Base-by-base conservation (phyloP, 2,797 vertebrate species). In the Galago senegalensis region DNA sequence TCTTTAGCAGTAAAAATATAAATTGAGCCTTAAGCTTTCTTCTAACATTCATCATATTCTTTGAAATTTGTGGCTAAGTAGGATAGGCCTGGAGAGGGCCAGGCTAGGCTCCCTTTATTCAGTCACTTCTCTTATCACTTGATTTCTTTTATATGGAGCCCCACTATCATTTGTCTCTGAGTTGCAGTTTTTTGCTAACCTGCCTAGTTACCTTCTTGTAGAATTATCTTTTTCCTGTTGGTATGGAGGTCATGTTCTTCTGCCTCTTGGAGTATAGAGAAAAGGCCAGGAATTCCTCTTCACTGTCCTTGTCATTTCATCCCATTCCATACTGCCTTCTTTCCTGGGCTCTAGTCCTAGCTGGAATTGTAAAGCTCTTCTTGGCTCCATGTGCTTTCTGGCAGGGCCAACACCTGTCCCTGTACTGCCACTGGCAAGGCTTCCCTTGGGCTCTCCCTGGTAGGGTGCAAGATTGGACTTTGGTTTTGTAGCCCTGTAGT, bases 1-100 rank as follows among this genome's bases (percentile, higher is more conserved):
- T 93, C 40, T 83, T 95, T 43, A 93, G 49, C 29, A 87, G 79
- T 93, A 20, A 31, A 89, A 79, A 83, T 95, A 65, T 92, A 96
- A 60, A 61, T 3, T 86, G 73, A 91, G 12, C 72, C 77, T 87
- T 94, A 93, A 82, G 46, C 18, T 86, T 7, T 43, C 13, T 94
- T 92, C 46, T n/a, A 69, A 43, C 31, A 58, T 93, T 96, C 75
- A 84, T 96, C 75, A 84, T 75, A 76, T 91, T 93, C 53, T 61
- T 94, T 96, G 83, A 91, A 86, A 53, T n/a, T 53, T 83, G 25
- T 77, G 34, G 6, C 58, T 79, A 81, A 43, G 61, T 56, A 77
- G 53, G 67, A 85, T 76, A 81, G 69, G 40, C 93, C 40, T 94
- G 34, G 93, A 96, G 40, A 90, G 31, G 67, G 20, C 37, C 0